These are phyloP conservation scores for Phodopus roborovskii DNA, from an alignment of 2,113 vertebrate genomes.

Conservation along the genomic window DNA sequence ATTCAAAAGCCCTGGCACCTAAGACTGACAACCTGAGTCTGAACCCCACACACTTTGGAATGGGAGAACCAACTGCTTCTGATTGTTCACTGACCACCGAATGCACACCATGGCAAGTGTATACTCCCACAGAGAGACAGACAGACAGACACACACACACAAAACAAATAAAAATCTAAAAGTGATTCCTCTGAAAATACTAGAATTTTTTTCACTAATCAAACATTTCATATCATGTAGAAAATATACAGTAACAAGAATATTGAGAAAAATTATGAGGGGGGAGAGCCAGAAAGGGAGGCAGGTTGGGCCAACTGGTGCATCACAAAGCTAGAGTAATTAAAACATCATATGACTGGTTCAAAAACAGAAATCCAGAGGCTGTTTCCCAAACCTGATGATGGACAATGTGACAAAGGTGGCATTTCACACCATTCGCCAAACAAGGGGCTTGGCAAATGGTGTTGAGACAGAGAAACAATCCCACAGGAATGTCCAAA, in stretches of 20 bases:
- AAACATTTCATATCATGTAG: constrained; percentile 21
- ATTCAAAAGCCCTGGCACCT: not conserved
- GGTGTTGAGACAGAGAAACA: constrained; percentile 8
- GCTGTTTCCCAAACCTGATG: constrained; percentile 25
- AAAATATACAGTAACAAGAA: constrained; percentile 35
- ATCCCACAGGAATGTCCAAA: constrained; percentile 28
- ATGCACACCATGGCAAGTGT: not conserved
- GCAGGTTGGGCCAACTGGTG: constrained; percentile 18
- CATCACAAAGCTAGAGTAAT: constrained; percentile 57
- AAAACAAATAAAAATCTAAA: not conserved
- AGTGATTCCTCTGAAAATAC: constrained; percentile 31
- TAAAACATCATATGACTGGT: constrained; percentile 38
- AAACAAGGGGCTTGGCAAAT: constrained; percentile 9
- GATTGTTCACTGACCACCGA: not conserved
- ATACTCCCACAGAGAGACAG: not conserved
- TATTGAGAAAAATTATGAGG: constrained; percentile 22
- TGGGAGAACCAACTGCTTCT: not conserved
- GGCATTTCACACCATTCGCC: not conserved
- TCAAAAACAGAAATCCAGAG: constrained; percentile 51
- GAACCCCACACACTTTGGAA: not conserved
- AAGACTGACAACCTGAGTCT: not conserved
- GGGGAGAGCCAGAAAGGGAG: not conserved
- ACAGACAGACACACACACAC: not conserved
- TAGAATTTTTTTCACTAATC: not conserved
- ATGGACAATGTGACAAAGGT: not conserved